Evolutionary conservation across 2,888 invertebrate species (phyloP).

Genomic region (Patella ulyssiponensis): DNA sequence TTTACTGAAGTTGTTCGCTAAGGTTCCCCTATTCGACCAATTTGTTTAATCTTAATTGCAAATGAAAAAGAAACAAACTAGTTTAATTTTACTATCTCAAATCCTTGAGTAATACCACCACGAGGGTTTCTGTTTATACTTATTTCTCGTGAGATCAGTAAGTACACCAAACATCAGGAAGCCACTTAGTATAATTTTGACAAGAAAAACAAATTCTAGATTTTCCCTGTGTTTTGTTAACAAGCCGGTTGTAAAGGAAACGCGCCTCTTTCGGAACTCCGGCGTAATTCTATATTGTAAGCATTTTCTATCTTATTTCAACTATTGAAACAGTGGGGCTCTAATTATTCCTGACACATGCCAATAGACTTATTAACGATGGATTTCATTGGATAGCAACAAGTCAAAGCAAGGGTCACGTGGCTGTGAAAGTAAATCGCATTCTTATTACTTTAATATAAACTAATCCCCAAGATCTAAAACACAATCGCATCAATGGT

Average conservation of each 20-base stretch:
- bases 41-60: too few relatives aligned
- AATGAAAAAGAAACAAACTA: too few relatives aligned
- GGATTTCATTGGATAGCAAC: neutral
- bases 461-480: neutral
- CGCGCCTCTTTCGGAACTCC: neutral
- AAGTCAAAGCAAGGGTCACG: neutral
- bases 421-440: neutral
- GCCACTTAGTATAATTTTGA: constrained; percentile 11
- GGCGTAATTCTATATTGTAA: neutral
- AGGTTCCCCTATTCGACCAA: too few relatives aligned
- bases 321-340: constrained; percentile 11
- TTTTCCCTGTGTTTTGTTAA: neutral
- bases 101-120: neutral
- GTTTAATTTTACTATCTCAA: neutral
- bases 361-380: constrained; percentile 1
- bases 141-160: constrained; percentile 1
- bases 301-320: constrained; percentile 11
- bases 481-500: constrained; percentile 7
- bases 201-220: constrained; percentile 11
- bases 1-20: too few relatives aligned
- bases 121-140: neutral
- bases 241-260: neutral
- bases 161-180: constrained; percentile 7
- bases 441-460: constrained; percentile 7
- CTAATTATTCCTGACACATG: constrained; percentile 12